These are phyloP conservation scores for Serilophus lunatus DNA, from an alignment of 2,113 vertebrate genomes.

Conservation along the genomic window DNA sequence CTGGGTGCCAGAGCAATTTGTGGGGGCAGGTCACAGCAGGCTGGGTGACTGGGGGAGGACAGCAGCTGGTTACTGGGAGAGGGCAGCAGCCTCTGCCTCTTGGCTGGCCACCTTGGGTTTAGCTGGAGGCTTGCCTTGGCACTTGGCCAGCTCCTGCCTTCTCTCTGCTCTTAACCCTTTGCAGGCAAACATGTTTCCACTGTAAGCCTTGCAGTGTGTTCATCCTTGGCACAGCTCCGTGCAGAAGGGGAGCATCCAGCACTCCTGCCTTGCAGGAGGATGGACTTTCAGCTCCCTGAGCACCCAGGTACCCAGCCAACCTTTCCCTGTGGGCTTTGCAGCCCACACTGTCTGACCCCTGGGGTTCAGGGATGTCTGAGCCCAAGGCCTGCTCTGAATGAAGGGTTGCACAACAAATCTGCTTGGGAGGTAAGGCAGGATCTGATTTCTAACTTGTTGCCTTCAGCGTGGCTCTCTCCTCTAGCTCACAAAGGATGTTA, in stretches of 20 bases:
- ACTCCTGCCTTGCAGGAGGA: rapidly evolving
- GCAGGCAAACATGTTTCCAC: not conserved
- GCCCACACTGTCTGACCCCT: not conserved
- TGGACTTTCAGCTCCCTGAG: not conserved
- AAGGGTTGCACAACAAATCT: not conserved
- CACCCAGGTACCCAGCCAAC: not conserved
- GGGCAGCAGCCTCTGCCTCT: constrained; percentile 23
- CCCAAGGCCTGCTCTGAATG: not conserved
- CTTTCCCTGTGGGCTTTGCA: not conserved
- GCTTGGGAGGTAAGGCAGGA: not conserved
- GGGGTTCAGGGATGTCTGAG: not conserved
- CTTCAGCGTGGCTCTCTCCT: not conserved
- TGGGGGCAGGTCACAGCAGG: not conserved
- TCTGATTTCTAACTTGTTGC: not conserved
- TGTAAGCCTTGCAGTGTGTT: not conserved
- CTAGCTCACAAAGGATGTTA: not conserved
- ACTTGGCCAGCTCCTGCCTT: not conserved
- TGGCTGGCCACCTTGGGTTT: not conserved
- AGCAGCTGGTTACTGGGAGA: constrained; percentile 22
- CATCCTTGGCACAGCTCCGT: not conserved
- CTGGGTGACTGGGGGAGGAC: not conserved
- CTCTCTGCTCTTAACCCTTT: constrained; percentile 17
- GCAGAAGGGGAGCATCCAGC: not conserved
- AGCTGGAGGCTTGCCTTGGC: constrained; percentile 11
- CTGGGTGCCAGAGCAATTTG: not conserved